Percentiles rank a stretch among this genome's conserved stretches.
Evolutionary conservation across 2,113 vertebrate genomes (phyloP).

Genomic region (Cyprinus carpio): DNA sequence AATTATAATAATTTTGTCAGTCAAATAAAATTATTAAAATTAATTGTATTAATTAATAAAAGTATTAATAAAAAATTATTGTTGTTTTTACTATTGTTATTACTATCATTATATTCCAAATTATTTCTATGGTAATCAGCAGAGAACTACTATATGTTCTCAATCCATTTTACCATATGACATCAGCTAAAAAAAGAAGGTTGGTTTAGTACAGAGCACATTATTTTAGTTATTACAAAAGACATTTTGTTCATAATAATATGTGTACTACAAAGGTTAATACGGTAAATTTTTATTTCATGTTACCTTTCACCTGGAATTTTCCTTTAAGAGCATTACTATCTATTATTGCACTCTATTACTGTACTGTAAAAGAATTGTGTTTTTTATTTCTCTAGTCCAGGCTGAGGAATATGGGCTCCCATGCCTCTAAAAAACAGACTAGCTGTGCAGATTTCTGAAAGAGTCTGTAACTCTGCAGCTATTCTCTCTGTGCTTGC

Average conservation of each 20-base stretch:
- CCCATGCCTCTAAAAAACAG: slow-evolving; percentile 1
- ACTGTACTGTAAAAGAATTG: background rate
- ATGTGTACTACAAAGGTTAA: background rate
- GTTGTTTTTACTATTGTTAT: no score
- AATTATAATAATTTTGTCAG: no score
- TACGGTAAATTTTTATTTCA: background rate
- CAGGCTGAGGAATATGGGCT: slow-evolving; percentile 18
- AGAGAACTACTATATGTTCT: background rate
- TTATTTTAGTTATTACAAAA: background rate
- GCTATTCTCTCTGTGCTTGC: slow-evolving; percentile 9
- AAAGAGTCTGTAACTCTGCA: slow-evolving; percentile 39
- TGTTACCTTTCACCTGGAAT: no score
- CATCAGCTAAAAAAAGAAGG: background rate
- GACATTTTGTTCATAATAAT: background rate
- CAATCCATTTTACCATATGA: background rate
- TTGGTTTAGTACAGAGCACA: background rate
- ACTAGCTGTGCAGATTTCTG: slow-evolving; percentile 28
- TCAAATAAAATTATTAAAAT: no score
- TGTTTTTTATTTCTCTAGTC: background rate
- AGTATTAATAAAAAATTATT: no score
- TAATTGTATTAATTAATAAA: no score
- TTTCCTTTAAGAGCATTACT: background rate
- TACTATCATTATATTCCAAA: no score
- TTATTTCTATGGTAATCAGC: no score
- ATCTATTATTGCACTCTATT: background rate